phyloP scores from a whole-genome alignment of 2,113 vertebrate species.

The Odocoileus virginianus region DNA sequence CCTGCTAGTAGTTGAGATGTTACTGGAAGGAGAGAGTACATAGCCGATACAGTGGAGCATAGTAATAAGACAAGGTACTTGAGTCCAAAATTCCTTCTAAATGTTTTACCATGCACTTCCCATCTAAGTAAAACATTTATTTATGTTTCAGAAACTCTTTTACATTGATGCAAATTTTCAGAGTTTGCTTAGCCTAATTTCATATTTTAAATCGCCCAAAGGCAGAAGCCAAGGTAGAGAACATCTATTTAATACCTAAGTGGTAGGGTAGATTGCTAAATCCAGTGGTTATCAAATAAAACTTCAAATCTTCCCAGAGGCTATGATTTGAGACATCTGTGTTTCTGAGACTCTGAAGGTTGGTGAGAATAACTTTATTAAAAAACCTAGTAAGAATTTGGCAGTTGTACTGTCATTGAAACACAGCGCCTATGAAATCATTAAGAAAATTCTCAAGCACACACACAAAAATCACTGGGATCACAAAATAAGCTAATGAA shows the following conservation, averaged over 20 bases:
- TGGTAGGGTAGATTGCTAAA: background rate
- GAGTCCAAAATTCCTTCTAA: background rate
- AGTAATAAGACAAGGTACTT: background rate
- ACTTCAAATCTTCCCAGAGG: background rate
- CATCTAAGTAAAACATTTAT: background rate
- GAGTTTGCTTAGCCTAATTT: background rate
- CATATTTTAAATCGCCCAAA: background rate
- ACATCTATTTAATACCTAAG: background rate
- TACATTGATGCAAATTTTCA: background rate
- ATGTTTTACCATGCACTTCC: background rate
- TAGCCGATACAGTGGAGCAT: background rate
- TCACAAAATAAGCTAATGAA: background rate
- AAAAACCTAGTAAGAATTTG: background rate
- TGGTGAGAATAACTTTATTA: background rate
- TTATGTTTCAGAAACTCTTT: background rate
- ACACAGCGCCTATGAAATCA: background rate
- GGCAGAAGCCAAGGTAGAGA: background rate
- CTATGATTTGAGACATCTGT: background rate
- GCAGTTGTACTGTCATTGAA: background rate
- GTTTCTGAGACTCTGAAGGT: background rate
- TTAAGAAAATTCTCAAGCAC: background rate
- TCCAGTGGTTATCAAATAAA: background rate
- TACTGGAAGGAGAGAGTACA: background rate
- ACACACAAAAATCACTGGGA: background rate
- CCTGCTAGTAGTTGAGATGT: background rate